phyloP scores from a whole-genome alignment of 2,113 vertebrate species.

The Emydura subglobosa region DNA sequence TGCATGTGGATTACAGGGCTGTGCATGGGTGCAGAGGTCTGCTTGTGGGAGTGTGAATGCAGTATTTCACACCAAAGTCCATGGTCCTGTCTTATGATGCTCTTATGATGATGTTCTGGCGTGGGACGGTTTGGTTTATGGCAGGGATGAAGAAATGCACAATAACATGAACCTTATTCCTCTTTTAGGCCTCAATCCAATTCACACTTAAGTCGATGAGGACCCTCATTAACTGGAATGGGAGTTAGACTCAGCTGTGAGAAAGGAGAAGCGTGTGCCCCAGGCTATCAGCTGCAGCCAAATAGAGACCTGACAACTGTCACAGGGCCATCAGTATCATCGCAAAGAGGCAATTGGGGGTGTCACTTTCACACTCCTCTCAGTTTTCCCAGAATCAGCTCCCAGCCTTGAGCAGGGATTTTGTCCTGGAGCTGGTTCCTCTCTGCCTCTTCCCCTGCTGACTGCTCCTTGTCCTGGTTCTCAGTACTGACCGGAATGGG shows the following conservation, averaged over 20 bases:
- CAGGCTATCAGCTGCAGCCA: background rate
- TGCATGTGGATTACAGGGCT: background rate
- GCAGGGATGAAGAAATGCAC: slow-evolving; percentile 51
- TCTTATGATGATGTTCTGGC: background rate
- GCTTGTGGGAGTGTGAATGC: slow-evolving; percentile 14
- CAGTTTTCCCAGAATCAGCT: slow-evolving; percentile 1
- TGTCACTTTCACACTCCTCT: background rate
- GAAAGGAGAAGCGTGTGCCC: background rate
- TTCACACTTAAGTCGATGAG: rapidly evolving
- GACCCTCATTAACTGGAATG: background rate
- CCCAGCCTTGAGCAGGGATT: background rate
- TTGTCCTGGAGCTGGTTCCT: background rate
- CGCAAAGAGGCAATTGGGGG: background rate
- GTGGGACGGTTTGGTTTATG: slow-evolving; percentile 12
- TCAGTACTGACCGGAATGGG: background rate
- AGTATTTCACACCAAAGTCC: slow-evolving; percentile 59
- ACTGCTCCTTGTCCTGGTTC: background rate
- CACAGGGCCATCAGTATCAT: background rate
- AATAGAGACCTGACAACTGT: background rate
- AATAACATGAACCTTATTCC: slow-evolving; percentile 44
- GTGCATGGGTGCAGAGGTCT: background rate
- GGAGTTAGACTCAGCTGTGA: slow-evolving; percentile 5
- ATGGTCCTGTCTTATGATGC: slow-evolving; percentile 31
- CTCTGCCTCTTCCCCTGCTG: background rate
- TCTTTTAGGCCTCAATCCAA: slow-evolving; percentile 40